phyloP scores from a whole-genome alignment of 2,888 invertebrate species.

The Bembecia ichneumoniformis region DNA sequence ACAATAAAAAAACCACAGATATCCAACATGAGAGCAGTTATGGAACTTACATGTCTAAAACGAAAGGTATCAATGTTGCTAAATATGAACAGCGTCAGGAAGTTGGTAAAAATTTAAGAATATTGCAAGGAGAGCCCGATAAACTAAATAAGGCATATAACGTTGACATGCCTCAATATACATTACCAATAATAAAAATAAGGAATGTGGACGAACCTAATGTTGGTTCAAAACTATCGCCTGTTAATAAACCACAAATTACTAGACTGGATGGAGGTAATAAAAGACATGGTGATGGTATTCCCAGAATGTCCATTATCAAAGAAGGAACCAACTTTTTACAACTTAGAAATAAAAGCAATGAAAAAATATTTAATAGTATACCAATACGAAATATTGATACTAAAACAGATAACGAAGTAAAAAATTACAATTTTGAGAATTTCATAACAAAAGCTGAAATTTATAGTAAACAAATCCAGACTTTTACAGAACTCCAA shows the following conservation, averaged over 20 bases:
- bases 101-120: slow-evolving; percentile 29
- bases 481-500: slow-evolving; percentile 53
- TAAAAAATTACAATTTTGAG: slow-evolving; percentile 63
- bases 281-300: slow-evolving; percentile 48
- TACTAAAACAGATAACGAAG: slow-evolving; percentile 42
- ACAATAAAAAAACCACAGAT: slow-evolving; percentile 17
- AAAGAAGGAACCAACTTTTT: slow-evolving; percentile 44
- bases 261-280: slow-evolving; percentile 36
- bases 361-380: slow-evolving; percentile 29
- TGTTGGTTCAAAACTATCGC: slow-evolving; percentile 25
- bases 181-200: slow-evolving; percentile 51
- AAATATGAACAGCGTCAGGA: slow-evolving; percentile 41
- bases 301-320: slow-evolving; percentile 38
- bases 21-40: slow-evolving; percentile 28
- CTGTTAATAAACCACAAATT: slow-evolving; percentile 28
- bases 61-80: slow-evolving; percentile 23
- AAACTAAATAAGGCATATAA: slow-evolving; percentile 28
- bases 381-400: slow-evolving; percentile 32
- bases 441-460: slow-evolving; percentile 66
- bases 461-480: slow-evolving; percentile 61
- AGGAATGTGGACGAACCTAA: slow-evolving; percentile 52
- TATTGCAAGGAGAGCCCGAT: slow-evolving; percentile 31
- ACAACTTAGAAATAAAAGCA: slow-evolving; percentile 33
- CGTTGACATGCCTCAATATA: slow-evolving; percentile 29
- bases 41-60: slow-evolving; percentile 19